A percentile compares a stretch with the other conserved stretches of the same genome.
Evolutionary conservation across 2,888 invertebrate species (phyloP).

Genomic region (Philhelius pedissequus): DNA sequence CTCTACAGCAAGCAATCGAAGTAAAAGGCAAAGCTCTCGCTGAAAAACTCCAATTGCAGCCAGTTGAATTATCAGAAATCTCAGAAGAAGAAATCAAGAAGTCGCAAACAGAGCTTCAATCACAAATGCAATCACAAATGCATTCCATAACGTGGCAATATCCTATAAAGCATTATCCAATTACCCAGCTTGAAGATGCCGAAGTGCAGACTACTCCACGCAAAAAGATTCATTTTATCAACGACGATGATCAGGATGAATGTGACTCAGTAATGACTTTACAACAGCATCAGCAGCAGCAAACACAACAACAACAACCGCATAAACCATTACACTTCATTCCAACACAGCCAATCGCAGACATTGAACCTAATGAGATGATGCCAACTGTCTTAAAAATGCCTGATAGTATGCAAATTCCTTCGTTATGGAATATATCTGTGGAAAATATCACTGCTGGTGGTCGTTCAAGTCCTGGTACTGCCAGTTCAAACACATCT

Average conservation of each 20-base stretch:
- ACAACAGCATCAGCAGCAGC: neutral
- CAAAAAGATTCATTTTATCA: constrained; percentile 70
- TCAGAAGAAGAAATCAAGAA: constrained; percentile 71
- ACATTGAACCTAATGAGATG: constrained; percentile 48
- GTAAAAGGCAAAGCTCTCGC: constrained; percentile 84
- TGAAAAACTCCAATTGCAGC: constrained; percentile 73
- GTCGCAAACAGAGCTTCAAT: constrained; percentile 60
- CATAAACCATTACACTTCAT: constrained; percentile 71
- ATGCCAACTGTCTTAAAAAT: constrained; percentile 69
- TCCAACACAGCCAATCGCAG: constrained; percentile 65
- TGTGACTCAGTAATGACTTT: constrained; percentile 26
- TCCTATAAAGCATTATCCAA: constrained; percentile 42
- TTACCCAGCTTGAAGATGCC: constrained; percentile 71
- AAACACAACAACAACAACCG: neutral
- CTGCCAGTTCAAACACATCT: constrained; percentile 72
- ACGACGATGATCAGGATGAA: constrained; percentile 48
- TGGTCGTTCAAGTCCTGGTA: constrained; percentile 39
- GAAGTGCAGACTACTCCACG: constrained; percentile 74
- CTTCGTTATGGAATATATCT: constrained; percentile 80
- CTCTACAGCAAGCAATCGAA: constrained; percentile 85
- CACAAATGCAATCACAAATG: constrained; percentile 46
- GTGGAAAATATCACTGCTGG: constrained; percentile 76
- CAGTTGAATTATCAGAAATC: constrained; percentile 73
- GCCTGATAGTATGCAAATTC: constrained; percentile 80
- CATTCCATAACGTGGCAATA: constrained; percentile 49